These are phyloP conservation scores for Achlya flavicornis DNA, from an alignment of 2,888 invertebrate species.

Conservation along the genomic window DNA sequence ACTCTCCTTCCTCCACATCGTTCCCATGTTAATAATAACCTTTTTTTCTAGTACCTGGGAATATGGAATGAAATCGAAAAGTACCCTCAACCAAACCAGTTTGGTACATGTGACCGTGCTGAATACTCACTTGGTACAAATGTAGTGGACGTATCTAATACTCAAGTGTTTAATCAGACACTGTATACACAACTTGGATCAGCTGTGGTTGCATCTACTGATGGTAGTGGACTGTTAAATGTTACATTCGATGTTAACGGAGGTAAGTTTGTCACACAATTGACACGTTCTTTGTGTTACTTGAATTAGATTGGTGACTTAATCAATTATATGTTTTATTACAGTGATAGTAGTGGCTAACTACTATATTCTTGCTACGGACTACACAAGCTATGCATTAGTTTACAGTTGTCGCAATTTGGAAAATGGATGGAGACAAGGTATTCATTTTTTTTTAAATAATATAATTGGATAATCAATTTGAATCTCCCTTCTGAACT, in stretches of 20 bases:
- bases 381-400: conserved; percentile 63
- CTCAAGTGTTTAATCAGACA: conserved; percentile 64
- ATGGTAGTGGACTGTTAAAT: conserved; percentile 77
- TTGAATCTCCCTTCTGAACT: too few relatives aligned
- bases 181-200: conserved; percentile 77
- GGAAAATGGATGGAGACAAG: conserved; percentile 48
- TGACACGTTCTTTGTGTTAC: not conserved
- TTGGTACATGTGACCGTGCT: conserved; percentile 85
- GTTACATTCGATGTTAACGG: conserved; percentile 81
- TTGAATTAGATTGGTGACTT: not conserved
- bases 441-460: conserved; percentile 37
- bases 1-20: not conserved
- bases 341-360: conserved; percentile 42
- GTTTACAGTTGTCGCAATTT: conserved; percentile 65
- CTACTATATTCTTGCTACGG: conserved; percentile 65
- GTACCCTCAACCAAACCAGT: conserved; percentile 85
- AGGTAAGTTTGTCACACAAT: conserved; percentile 56
- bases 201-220: conserved; percentile 67
- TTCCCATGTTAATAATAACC: conserved; percentile 4
- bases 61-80: conserved; percentile 86
- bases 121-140: conserved; percentile 66
- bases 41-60: conserved; percentile 55
- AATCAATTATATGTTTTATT: conserved; percentile 24
- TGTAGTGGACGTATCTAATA: conserved; percentile 46
- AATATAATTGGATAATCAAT: conserved; percentile 12